phyloP scores from a whole-genome alignment of 2,797 vertebrate genomes.

The Salarias fasciatus region DNA sequence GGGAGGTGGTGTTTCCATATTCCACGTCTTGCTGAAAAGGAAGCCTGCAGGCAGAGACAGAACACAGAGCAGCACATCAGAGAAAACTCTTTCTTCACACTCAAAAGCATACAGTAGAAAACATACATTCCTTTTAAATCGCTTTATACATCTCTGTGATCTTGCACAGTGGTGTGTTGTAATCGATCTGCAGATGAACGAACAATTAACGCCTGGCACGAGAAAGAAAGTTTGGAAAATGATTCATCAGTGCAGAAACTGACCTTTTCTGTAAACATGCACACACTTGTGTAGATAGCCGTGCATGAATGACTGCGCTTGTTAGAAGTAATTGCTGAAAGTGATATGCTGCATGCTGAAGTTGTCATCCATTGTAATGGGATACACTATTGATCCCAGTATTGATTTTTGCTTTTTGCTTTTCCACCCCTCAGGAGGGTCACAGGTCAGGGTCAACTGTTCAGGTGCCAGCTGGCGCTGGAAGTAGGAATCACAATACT shows the following conservation, averaged over 20 bases:
- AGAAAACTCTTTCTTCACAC: neutral
- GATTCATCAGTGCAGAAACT: neutral
- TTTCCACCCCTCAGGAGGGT: conserved; percentile 22
- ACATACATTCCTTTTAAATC: neutral
- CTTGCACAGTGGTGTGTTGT: neutral
- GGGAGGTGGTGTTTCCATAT: conserved; percentile 89
- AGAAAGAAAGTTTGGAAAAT: conserved; percentile 7
- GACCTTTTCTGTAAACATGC: conserved; percentile 1
- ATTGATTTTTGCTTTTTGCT: conserved; percentile 54
- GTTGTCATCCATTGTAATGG: conserved; percentile 44
- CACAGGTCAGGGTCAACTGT: conserved; percentile 43
- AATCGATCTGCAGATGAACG: neutral
- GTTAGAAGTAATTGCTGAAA: conserved; percentile 23
- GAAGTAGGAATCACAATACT: neutral
- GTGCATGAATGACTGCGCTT: conserved; percentile 17
- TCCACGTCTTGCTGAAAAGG: conserved; percentile 92
- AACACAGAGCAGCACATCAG: conserved; percentile 28
- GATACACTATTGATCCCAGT: conserved; percentile 45
- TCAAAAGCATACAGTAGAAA: neutral
- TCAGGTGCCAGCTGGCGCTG: conserved; percentile 15
- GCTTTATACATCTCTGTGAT: neutral
- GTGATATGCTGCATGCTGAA: conserved; percentile 30
- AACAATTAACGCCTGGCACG: neutral
- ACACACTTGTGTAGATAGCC: conserved; percentile 2
- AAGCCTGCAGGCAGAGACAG: conserved; percentile 75